Base-by-base conservation (phyloP, 2,888 invertebrate species). In the Galerucella calmariensis region DNA sequence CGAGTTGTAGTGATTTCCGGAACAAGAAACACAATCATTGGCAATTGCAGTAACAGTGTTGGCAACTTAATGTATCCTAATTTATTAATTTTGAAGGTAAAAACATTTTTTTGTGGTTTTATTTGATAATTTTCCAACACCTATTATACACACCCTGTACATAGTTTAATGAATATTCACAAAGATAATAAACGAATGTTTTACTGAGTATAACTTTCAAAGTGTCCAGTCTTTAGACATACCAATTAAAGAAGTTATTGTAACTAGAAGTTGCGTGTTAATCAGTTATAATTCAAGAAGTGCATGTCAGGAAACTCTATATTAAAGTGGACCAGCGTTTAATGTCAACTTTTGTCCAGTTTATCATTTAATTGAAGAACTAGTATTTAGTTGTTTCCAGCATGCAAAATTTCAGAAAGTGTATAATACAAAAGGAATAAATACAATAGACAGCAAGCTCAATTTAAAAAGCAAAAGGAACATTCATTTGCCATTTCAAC, bases 251-350 rank as follows among this genome's bases (percentile, higher is more conserved):
- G 61, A 59, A 24, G 59, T 59, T 62, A n/a, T 51, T 6, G 51
- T 35, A 62, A 41, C n/a, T 62, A n/a, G 44, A 20, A 46, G 14
- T 65, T 44, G 63, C 63, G 63, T 65, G 63, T 46, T 41, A 10
- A 44, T 65, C 5, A 46, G 44, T 65, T 44, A 16, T 65, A 65
- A 65, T 46, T 46, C 63, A 46, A 16, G 46, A 65, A 46, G 5
- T 65, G 44, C 16, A 65, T 16, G 46, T 65, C 63, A 65, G 46
- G 46, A 65, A 65, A 65, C 46, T 46, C 46, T 16, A 46, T 44
- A 46, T 65, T 65, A 65, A 56, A 65, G 46, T 46, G 63, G 63
- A 46, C 46, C 44, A 65, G 46, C 46, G 46, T 65, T 65, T 65
- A n/a, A 65, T 65, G 20, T 65, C 44, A 8, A 4, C 12, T 65